Percentiles rank a stretch among this genome's conserved stretches.
Conservation (phyloP, 2,888 invertebrate genomes). For the Hyposoter didymator region DNA sequence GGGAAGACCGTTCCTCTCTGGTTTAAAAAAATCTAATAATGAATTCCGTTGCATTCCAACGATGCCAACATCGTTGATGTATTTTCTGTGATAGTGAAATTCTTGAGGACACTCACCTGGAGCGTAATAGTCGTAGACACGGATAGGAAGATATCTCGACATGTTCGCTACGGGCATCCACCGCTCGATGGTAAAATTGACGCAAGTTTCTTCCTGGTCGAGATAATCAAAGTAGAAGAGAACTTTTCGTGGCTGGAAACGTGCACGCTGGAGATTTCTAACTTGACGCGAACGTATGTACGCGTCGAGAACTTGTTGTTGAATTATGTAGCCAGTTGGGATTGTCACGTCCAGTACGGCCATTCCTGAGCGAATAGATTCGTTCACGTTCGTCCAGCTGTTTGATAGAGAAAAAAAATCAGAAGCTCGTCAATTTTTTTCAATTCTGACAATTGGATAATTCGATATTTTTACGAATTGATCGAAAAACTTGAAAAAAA, state of each 20-base stretch:
- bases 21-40: too few relatives aligned
- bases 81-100: background rate
- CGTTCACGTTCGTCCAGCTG: slow-evolving; percentile 92
- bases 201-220: slow-evolving; percentile 93
- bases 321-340: slow-evolving; percentile 96
- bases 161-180: slow-evolving; percentile 99
- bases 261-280: slow-evolving; percentile 93
- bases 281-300: slow-evolving; percentile 93
- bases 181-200: slow-evolving; percentile 96
- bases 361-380: slow-evolving; percentile 94
- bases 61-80: background rate
- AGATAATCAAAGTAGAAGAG: slow-evolving; percentile 97
- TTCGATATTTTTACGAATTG: background rate
- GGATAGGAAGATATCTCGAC: slow-evolving; percentile 95
- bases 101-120: slow-evolving; percentile 88
- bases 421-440: background rate
- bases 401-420: background rate
- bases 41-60: too few relatives aligned
- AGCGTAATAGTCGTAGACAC: slow-evolving; percentile 98
- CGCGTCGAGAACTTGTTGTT: slow-evolving; percentile 94
- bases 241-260: slow-evolving; percentile 92
- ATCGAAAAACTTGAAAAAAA: background rate
- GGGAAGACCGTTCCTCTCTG: too few relatives aligned
- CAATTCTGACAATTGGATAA: background rate
- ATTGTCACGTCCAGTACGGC: slow-evolving; percentile 94